A percentile compares a stretch with the other conserved stretches of the same genome.
phyloP scores from a whole-genome alignment of 2,888 invertebrate species.

The Byasa hedistus region DNA sequence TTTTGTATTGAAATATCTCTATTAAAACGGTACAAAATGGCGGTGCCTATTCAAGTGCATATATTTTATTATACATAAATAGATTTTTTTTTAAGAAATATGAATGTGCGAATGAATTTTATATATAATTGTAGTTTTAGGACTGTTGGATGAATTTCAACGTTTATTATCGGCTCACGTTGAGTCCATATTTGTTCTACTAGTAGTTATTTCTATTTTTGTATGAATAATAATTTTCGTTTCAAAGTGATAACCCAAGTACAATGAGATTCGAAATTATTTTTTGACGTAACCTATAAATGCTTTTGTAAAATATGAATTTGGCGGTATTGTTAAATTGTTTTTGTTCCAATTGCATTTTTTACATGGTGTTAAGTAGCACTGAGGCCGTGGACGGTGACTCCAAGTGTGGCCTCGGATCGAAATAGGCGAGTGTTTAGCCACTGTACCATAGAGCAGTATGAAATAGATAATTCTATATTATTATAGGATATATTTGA shows the following conservation, averaged over 20 bases:
- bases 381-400: too few species aligned
- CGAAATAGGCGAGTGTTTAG: too few species aligned
- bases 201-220: constrained; percentile 26
- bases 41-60: constrained; percentile 29
- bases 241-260: constrained; percentile 3
- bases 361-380: too few species aligned
- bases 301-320: not conserved
- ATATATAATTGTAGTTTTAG: constrained; percentile 40
- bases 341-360: too few species aligned
- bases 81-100: constrained; percentile 3
- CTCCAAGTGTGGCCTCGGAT: too few species aligned
- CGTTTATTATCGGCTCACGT: constrained; percentile 64
- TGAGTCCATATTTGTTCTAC: constrained; percentile 54
- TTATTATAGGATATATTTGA: too few species aligned
- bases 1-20: constrained; percentile 41
- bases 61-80: constrained; percentile 26
- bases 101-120: constrained; percentile 32
- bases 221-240: not conserved
- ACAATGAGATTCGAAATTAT: constrained; percentile 1
- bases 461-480: too few species aligned
- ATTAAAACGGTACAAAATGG: constrained; percentile 37
- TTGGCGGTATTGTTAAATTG: not conserved
- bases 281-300: not conserved
- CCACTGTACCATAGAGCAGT: too few species aligned
- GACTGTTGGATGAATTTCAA: constrained; percentile 58